Percentiles rank a stretch among this genome's conserved stretches.
Conservation (phyloP, 2,797 vertebrate species). For the Falco novaeseelandiae region DNA sequence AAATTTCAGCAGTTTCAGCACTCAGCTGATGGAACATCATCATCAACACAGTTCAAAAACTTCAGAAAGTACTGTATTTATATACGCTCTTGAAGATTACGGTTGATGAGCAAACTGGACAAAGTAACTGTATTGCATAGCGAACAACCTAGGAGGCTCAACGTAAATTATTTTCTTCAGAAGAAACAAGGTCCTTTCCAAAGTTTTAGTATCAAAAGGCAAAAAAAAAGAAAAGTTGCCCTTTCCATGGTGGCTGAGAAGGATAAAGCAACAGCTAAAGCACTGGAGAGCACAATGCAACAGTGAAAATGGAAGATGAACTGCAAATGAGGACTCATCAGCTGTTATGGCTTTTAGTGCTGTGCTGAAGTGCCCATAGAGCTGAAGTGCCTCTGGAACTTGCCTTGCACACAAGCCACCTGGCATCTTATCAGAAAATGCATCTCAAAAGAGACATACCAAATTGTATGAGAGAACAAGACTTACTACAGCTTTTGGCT, state of each 20-base stretch:
- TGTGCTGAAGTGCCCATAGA: neutral
- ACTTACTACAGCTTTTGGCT: neutral
- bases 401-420: neutral
- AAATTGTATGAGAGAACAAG: neutral
- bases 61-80: neutral
- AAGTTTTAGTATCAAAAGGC: neutral
- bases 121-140: neutral
- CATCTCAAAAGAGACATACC: neutral
- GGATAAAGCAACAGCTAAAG: neutral
- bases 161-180: neutral
- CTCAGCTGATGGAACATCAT: neutral
- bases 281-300: neutral
- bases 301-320: neutral
- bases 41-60: neutral
- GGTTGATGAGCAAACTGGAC: neutral
- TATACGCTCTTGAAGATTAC: neutral
- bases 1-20: neutral
- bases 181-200: neutral
- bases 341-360: neutral
- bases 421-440: neutral
- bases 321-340: neutral
- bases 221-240: neutral
- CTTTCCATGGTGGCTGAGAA: neutral
- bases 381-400: neutral
- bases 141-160: neutral